A percentile compares a stretch with the other conserved stretches of the same genome.
phyloP scores from a whole-genome alignment of 2,888 invertebrate species.

The Hydropsyche betteni region DNA sequence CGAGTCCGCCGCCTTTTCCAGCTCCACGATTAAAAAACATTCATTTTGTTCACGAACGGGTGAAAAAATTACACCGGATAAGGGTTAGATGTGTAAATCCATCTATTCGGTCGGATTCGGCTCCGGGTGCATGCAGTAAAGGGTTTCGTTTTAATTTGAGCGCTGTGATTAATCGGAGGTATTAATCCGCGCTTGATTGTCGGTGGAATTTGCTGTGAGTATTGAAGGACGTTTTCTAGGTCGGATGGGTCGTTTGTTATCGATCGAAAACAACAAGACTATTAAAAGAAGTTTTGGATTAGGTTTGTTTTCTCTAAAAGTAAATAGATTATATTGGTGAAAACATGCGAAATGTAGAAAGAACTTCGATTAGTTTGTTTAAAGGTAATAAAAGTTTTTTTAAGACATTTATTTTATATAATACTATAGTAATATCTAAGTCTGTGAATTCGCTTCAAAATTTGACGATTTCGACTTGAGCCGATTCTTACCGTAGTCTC shows the following conservation, averaged over 20 bases:
- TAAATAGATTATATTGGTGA: neutral
- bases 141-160: too few relatives aligned
- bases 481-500: too few relatives aligned
- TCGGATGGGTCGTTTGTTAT: slow-evolving; percentile 4
- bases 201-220: neutral
- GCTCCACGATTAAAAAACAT: slow-evolving; percentile 39
- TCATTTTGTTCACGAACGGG: slow-evolving; percentile 30
- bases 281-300: neutral
- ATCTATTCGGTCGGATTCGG: neutral
- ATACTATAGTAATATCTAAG: too few relatives aligned
- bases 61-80: neutral
- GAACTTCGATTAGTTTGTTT: too few relatives aligned
- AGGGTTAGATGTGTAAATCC: slow-evolving; percentile 20
- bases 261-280: slow-evolving; percentile 15
- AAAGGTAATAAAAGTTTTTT: too few relatives aligned
- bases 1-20: slow-evolving; percentile 17
- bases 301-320: slow-evolving; percentile 7
- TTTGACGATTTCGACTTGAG: too few relatives aligned
- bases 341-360: too few relatives aligned
- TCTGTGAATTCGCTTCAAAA: too few relatives aligned
- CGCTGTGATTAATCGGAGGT: neutral
- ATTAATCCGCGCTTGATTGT: neutral
- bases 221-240: slow-evolving; percentile 3
- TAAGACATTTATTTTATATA: too few relatives aligned
- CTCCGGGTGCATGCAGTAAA: too few relatives aligned